A percentile compares a stretch with the other conserved stretches of the same genome.
Conservation (phyloP, 2,797 vertebrate genomes). For the Lepidocolaptes lacrymiger region DNA sequence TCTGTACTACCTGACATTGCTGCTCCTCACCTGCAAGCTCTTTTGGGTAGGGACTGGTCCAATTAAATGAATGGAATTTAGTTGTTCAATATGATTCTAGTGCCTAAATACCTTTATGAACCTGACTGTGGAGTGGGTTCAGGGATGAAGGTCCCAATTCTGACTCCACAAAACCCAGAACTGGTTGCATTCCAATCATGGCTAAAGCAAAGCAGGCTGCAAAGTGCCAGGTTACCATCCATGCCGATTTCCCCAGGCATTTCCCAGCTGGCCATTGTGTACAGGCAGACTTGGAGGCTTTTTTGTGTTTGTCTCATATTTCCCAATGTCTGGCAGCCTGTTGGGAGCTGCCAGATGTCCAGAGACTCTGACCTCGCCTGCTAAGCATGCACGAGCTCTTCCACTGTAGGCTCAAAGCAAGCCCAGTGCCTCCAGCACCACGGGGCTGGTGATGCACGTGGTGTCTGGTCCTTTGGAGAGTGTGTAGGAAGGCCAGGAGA, state of each 20-base stretch:
- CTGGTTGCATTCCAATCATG: not conserved
- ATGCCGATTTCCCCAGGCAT: not conserved
- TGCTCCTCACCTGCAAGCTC: not conserved
- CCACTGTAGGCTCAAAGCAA: not conserved
- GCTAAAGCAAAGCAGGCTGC: not conserved
- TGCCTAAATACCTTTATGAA: not conserved
- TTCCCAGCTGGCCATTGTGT: not conserved
- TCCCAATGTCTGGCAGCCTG: slow-evolving; percentile 33
- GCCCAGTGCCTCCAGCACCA: not conserved
- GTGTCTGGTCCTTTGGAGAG: not conserved
- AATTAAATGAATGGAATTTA: not conserved
- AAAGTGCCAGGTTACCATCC: not conserved
- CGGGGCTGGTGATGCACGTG: fast-evolving
- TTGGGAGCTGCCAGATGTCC: slow-evolving; percentile 48
- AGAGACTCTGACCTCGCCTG: not conserved
- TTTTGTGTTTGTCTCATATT: slow-evolving; percentile 1
- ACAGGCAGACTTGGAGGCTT: not conserved
- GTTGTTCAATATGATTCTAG: not conserved
- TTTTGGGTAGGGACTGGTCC: not conserved
- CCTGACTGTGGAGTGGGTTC: not conserved
- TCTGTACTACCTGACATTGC: not conserved
- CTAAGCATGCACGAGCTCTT: not conserved
- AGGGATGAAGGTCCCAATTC: not conserved
- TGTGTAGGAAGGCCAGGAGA: not conserved
- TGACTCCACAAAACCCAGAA: not conserved